Evolutionary conservation across 2,113 vertebrate genomes (phyloP), one percentile per base, ranked within the genome.

Genomic region (Oreochromis spilurus): DNA sequence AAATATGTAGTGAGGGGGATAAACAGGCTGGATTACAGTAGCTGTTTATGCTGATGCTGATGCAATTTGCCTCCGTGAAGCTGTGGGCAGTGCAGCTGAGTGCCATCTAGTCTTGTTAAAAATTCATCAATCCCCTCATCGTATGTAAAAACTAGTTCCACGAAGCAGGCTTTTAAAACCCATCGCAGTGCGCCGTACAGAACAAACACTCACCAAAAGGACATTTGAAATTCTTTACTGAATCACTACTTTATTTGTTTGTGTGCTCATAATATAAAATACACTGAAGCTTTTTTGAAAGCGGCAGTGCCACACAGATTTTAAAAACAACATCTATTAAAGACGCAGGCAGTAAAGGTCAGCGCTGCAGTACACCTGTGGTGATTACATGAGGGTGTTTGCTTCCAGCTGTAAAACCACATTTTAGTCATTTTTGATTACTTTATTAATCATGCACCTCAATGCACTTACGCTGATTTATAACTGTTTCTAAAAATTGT

Each of bases 1-100:
- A 90, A 90, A 85, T 67, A 90, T 90, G 88, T 40, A 89, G 82
- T 38, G 26, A 62, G 65, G 48, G 40, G 52, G 38, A 79, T 85
- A 45, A 87, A 70, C 54, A 52, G 70, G 53, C 38, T 16, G 60
- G 80, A 85, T 84, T 84, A 85, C 77, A 58, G 53, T 40, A 24
- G 75, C 60, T 85, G 82, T 82, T 80, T 82, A 55, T 19, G 78
- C 65, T 85, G 19, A 80, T 75, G 54, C 57, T 62, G 40, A 79
- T 87, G 38, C 53, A 34, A 79, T 84, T 87, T 75, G 62, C 65
- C 58, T 72, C 50, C 29, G 34, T 5, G 10, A 45, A 40, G 48
- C 9, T 11, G 38, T 24, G 72, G 65, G 55, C 34, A 13, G 19
- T 26, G 26, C 52, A 60, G 10, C 38, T 31, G 79, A 83, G 82